These are phyloP conservation scores for Drosophila atripex DNA, from an alignment of 2,888 invertebrate genomes.

Conservation along the genomic window DNA sequence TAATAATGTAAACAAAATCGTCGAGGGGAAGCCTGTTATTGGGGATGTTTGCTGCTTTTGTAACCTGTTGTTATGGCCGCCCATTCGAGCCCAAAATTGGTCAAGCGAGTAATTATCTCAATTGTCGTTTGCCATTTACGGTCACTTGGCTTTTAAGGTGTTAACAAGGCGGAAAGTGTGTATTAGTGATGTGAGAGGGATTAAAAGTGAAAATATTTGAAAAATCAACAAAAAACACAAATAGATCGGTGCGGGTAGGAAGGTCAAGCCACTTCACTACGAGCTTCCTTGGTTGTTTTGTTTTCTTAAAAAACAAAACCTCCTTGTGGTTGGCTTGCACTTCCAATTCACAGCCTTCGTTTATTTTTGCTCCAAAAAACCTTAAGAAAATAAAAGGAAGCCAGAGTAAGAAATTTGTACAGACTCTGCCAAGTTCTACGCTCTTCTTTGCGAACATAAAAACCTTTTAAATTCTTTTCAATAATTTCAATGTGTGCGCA, in stretches of 20 bases:
- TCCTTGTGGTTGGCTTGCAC: slow-evolving; percentile 1
- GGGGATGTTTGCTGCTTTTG: slow-evolving; percentile 40
- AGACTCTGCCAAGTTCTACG: slow-evolving; percentile 60
- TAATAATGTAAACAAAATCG: slow-evolving; percentile 73
- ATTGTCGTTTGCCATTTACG: slow-evolving; percentile 62
- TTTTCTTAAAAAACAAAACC: neutral
- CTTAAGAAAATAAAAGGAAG: slow-evolving; percentile 18
- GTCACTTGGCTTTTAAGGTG: slow-evolving; percentile 61
- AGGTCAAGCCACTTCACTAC: neutral
- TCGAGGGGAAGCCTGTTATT: slow-evolving; percentile 4
- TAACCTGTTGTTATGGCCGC: slow-evolving; percentile 48
- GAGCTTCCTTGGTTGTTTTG: neutral
- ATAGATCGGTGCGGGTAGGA: neutral
- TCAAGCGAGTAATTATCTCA: slow-evolving; percentile 74
- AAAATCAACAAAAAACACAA: neutral
- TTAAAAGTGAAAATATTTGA: neutral
- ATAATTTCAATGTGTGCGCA: slow-evolving; percentile 53
- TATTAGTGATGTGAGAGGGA: slow-evolving; percentile 20
- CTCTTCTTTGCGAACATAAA: slow-evolving; percentile 35
- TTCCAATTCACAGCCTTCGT: slow-evolving; percentile 36
- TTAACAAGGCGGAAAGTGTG: slow-evolving; percentile 35
- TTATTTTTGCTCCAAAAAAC: slow-evolving; percentile 52
- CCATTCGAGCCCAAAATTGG: slow-evolving; percentile 51
- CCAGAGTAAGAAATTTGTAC: slow-evolving; percentile 69
- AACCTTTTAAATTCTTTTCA: slow-evolving; percentile 72